Percentiles rank a stretch among this genome's conserved stretches.
Conservation (phyloP, 2,113 vertebrate species). For the Hassar affinis region DNA sequence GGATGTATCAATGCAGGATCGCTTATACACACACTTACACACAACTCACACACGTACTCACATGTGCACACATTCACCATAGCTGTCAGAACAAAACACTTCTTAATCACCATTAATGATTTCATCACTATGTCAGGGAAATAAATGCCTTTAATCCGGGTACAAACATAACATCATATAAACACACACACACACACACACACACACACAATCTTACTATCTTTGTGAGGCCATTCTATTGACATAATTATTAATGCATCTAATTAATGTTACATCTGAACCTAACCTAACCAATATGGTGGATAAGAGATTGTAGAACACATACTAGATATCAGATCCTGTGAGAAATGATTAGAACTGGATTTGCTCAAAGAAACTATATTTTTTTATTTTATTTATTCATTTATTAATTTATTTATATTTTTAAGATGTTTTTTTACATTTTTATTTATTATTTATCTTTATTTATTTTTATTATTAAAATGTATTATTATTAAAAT, state of each 20-base stretch:
- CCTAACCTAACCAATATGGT: neutral
- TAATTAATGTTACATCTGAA: neutral
- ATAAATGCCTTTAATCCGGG: constrained; percentile 51
- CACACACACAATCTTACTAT: constrained; percentile 26
- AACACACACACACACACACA: neutral
- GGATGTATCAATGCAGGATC: constrained; percentile 70
- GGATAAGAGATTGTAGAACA: neutral
- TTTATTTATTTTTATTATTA: neutral
- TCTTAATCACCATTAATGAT: constrained; percentile 78
- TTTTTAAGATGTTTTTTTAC: no score
- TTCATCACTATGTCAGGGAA: constrained; percentile 71
- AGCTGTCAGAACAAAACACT: constrained; percentile 72
- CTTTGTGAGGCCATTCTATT: neutral
- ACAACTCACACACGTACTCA: constrained; percentile 7
- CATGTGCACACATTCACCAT: constrained; percentile 37
- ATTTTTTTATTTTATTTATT: neutral
- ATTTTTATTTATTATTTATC: no score
- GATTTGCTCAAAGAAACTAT: neutral
- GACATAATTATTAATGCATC: neutral
- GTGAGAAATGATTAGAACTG: neutral
- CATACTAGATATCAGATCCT: neutral
- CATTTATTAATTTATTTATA: neutral
- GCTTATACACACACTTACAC: constrained; percentile 46
- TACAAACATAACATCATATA: constrained; percentile 41
- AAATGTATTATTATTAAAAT: neutral